Conservation (phyloP, 1,140 invertebrate genomes). For the Sipha flava region DNA sequence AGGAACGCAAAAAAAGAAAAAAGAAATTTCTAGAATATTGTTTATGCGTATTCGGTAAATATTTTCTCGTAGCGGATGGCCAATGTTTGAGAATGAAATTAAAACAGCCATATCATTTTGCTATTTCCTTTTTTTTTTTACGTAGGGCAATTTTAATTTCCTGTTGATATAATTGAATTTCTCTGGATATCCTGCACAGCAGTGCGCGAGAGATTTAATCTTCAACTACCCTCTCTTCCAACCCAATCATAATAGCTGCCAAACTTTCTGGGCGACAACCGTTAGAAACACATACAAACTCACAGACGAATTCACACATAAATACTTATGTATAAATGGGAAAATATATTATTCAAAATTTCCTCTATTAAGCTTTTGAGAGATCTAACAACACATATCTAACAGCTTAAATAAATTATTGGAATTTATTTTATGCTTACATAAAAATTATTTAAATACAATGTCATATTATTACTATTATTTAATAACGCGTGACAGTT, state of each 20-base stretch:
- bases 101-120: slow-evolving; percentile 13
- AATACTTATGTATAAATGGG: not conserved
- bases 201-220: not conserved
- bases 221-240: not conserved
- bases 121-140: not conserved
- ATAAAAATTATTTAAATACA: not conserved
- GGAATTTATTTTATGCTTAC: not conserved
- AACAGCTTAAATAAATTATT: not conserved
- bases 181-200: not conserved
- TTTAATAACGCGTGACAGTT: not conserved
- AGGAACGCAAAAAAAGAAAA: not conserved
- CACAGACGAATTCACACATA: not conserved
- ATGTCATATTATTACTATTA: not conserved
- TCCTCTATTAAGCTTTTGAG: not conserved
- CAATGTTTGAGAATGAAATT: not conserved
- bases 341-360: not conserved
- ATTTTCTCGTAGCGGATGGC: not conserved
- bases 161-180: slow-evolving; percentile 32
- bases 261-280: not conserved
- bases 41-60: not conserved
- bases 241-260: slow-evolving; percentile 7
- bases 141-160: slow-evolving; percentile 28
- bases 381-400: not conserved
- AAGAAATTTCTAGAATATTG: not conserved
- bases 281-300: no score